Evolutionary conservation across 2,888 invertebrate genomes (phyloP).

Genomic region (Drosophila testacea): DNA sequence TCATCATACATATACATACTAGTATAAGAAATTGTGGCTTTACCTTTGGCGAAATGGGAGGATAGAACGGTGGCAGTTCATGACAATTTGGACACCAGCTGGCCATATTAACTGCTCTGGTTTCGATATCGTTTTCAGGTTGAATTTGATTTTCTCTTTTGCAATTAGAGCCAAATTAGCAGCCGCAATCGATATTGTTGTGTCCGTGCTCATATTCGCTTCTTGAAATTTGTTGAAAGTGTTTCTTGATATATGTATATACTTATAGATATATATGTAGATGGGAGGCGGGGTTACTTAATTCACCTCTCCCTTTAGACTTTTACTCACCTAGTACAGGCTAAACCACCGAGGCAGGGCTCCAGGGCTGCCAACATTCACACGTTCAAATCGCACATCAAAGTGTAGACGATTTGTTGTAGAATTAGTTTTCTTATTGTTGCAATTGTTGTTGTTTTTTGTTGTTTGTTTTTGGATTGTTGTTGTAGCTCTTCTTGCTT

Average conservation of each 20-base stretch:
- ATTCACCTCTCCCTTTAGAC: neutral
- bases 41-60: constrained; percentile 81
- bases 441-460: constrained; percentile 18
- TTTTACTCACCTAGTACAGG: constrained; percentile 85
- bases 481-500: constrained; percentile 9
- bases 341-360: constrained; percentile 86
- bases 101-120: constrained; percentile 63
- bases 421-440: constrained; percentile 17
- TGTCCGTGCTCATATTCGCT: constrained; percentile 69
- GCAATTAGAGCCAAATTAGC: constrained; percentile 54
- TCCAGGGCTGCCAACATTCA: constrained; percentile 86
- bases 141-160: constrained; percentile 25
- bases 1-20: constrained; percentile 20
- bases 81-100: constrained; percentile 83
- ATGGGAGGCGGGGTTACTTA: neutral
- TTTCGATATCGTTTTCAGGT: constrained; percentile 18
- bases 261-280: neutral
- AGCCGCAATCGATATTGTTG: constrained; percentile 52
- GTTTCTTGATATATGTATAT: constrained; percentile 24
- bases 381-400: constrained; percentile 82
- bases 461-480: neutral
- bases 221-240: constrained; percentile 53
- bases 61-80: constrained; percentile 78
- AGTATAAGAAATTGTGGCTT: constrained; percentile 47
- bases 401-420: constrained; percentile 72